Conservation (phyloP, 2,888 invertebrate genomes). For the Scaptomyza parva region DNA sequence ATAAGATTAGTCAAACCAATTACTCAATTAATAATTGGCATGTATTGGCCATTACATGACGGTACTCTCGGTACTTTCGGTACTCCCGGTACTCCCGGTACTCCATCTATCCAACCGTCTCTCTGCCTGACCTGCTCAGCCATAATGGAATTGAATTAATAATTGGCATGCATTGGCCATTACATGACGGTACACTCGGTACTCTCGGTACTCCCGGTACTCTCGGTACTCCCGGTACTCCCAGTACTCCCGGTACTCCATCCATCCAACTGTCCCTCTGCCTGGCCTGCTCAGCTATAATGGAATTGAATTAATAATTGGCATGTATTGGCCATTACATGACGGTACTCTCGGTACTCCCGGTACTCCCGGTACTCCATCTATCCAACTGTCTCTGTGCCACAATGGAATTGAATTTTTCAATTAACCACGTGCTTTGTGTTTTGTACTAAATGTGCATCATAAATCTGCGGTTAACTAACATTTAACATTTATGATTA, state of each 20-base stretch:
- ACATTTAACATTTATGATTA: constrained; percentile 29
- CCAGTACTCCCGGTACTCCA: no score
- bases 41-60: constrained; percentile 11
- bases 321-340: constrained; percentile 17
- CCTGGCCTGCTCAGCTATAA: no score
- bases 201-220: no score
- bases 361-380: no score
- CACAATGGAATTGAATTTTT: no score
- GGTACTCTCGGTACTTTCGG: no score
- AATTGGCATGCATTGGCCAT: constrained; percentile 20
- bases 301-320: constrained; percentile 55
- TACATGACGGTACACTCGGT: constrained; percentile 1
- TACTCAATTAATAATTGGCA: constrained; percentile 51
- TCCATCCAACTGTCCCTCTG: neutral
- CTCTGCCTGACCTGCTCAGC: no score
- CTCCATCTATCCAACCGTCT: neutral
- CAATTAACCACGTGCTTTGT: neutral
- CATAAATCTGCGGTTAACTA: constrained; percentile 37
- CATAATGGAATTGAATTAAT: no score
- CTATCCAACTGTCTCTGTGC: neutral
- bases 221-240: no score
- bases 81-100: no score
- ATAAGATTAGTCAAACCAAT: constrained; percentile 56
- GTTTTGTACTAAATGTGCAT: neutral
- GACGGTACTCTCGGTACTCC: neutral